phyloP scores from a whole-genome alignment of 2,888 invertebrate species.

The Limnephilus auricula region DNA sequence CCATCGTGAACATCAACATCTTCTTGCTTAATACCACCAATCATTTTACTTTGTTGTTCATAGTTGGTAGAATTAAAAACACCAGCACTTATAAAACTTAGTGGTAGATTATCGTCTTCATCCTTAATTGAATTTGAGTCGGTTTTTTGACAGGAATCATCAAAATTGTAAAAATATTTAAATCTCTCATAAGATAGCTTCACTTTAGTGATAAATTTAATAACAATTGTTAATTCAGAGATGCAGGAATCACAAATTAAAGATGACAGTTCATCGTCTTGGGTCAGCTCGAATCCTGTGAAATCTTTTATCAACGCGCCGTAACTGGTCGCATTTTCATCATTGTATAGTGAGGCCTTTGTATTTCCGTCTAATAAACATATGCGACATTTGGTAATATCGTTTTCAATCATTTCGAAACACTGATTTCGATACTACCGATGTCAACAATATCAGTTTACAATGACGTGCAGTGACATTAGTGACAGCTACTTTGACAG shows the following conservation, averaged over 20 bases:
- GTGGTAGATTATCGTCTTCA: background rate
- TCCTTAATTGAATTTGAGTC: background rate
- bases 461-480: too few species aligned
- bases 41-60: background rate
- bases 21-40: slow-evolving; percentile 36
- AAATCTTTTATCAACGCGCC: slow-evolving; percentile 43
- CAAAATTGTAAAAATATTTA: background rate
- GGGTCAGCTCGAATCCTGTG: slow-evolving; percentile 33
- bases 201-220: slow-evolving; percentile 42
- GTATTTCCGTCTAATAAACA: slow-evolving; percentile 43
- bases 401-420: too few species aligned
- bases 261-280: slow-evolving; percentile 41
- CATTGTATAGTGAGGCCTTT: background rate
- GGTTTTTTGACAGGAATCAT: background rate
- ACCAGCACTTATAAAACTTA: slow-evolving; percentile 10
- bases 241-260: slow-evolving; percentile 34
- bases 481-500: too few species aligned
- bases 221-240: slow-evolving; percentile 25
- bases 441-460: too few species aligned
- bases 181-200: slow-evolving; percentile 7
- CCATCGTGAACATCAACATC: background rate
- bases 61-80: background rate
- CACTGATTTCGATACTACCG: too few species aligned
- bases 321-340: slow-evolving; percentile 6
- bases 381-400: slow-evolving; percentile 20